A percentile compares a stretch with the other conserved stretches of the same genome.
These are phyloP conservation scores for Mimumesa dahlbomi DNA, from an alignment of 2,888 invertebrate species.

Conservation along the genomic window DNA sequence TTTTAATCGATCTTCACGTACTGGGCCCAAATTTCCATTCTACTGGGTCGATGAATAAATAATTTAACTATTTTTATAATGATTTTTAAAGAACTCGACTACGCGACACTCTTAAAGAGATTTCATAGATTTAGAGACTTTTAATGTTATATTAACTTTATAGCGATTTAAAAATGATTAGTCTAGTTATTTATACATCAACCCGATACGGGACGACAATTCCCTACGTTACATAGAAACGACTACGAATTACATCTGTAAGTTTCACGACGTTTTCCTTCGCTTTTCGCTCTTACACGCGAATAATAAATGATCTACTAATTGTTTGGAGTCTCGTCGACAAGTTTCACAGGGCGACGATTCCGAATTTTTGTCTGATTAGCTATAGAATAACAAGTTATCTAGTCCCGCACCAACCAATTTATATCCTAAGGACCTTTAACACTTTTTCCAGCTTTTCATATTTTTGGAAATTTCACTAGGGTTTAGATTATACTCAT, in stretches of 20 bases:
- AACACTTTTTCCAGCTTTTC: constrained; percentile 7
- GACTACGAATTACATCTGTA: no score
- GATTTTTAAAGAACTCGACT: no score
- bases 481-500: constrained; percentile 22
- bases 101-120: no score
- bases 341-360: constrained; percentile 16
- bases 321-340: constrained; percentile 10
- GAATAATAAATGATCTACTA: constrained; percentile 25
- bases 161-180: no score
- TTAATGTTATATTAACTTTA: no score
- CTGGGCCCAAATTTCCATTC: constrained; percentile 7
- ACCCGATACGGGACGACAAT: no score
- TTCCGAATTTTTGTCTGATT: no score
- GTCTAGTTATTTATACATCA: no score
- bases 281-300: not conserved
- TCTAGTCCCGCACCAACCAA: constrained; percentile 47
- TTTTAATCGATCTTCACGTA: not conserved
- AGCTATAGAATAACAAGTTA: constrained; percentile 39
- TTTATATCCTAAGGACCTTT: constrained; percentile 45
- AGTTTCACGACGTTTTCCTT: no score
- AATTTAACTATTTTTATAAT: no score
- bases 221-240: constrained; percentile 21
- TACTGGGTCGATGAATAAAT: not conserved
- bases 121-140: no score
- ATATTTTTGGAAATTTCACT: constrained; percentile 41